Evolutionary conservation across 2,797 vertebrate species (phyloP).

Genomic region (Choloepus didactylus): DNA sequence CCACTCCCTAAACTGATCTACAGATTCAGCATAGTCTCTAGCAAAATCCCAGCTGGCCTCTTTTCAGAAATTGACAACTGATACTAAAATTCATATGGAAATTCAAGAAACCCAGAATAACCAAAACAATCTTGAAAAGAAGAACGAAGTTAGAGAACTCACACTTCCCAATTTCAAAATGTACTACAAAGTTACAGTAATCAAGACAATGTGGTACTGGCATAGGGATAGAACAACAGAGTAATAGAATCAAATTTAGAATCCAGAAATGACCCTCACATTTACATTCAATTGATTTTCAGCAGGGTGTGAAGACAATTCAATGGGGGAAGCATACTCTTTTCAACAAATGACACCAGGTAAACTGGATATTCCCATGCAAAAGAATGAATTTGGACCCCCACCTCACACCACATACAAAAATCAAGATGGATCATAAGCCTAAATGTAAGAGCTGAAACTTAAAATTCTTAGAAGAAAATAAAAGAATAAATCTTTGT

Average conservation of each 20-base stretch:
- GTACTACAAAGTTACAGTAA: not conserved
- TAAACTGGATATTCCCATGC: not conserved
- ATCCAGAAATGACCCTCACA: not conserved
- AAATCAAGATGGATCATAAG: not conserved
- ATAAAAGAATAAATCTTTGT: not conserved
- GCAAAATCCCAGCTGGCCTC: not conserved
- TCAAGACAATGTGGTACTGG: not conserved
- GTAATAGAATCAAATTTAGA: not conserved
- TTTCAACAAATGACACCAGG: not conserved
- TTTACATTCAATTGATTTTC: not conserved
- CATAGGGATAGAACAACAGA: not conserved
- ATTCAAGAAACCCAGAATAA: not conserved
- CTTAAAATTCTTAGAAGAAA: slow-evolving; percentile 34
- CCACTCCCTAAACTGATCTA: not conserved
- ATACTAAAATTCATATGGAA: slow-evolving; percentile 11
- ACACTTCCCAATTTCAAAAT: not conserved
- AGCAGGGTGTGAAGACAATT: not conserved
- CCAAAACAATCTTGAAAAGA: not conserved
- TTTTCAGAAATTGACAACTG: not conserved
- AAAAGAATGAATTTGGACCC: not conserved
- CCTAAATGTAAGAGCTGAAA: not conserved
- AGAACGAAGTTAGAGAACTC: not conserved
- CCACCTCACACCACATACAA: not conserved
- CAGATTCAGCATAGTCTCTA: not conserved
- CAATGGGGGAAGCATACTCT: not conserved